Base-by-base conservation (phyloP, 2,797 vertebrate species). In the Numenius phaeopus region DNA sequence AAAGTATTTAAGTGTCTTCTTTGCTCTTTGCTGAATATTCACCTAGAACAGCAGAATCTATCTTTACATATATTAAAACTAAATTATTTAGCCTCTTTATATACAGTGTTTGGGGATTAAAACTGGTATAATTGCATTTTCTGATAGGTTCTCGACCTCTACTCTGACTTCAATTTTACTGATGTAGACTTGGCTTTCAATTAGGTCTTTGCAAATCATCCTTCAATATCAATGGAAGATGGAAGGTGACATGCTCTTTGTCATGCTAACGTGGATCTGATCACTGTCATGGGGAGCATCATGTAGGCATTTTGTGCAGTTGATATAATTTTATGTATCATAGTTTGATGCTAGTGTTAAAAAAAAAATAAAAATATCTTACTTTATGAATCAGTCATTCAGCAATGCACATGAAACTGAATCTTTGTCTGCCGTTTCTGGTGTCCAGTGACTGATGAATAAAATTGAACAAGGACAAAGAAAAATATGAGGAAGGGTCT, bases 321-420 rank as follows among this genome's bases (percentile, higher is more conserved):
- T 89, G 72, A 59, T 90, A 10, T 78, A 77, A 47, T 85, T 87
- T 77, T 90, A 87, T 76, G 49, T 92, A 84, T 65, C 65, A n/a
- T 71, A 64, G 37, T 86, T 89, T 3, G 11, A 47, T 91, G 67
- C 22, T 69, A 58, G 67, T 66, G 17, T 50, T 82, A 46, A 39
- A 32, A 67, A 34, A 59, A 59, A 61, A 49, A 37, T 37, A 50
- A 50, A 5, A 64, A 29, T 5, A 62, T 69, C 13, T 71, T 62
- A 42, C 20, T 87, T 88, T 90, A 90, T 1, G 3, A 90, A 84
- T 16, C 46, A 93, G 52, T 65, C 29, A 62, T 87, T 94, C 59
- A 62, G 24, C 37, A 70, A 8, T 30, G 40, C 34, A 16, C 16
- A 10, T 69, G 77, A 77, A 92, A 80, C 47, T 30, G 47, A 77